A percentile compares a stretch with the other conserved stretches of the same genome.
phyloP scores from a whole-genome alignment of 2,888 invertebrate genomes.

The Balanococcus diminutus region DNA sequence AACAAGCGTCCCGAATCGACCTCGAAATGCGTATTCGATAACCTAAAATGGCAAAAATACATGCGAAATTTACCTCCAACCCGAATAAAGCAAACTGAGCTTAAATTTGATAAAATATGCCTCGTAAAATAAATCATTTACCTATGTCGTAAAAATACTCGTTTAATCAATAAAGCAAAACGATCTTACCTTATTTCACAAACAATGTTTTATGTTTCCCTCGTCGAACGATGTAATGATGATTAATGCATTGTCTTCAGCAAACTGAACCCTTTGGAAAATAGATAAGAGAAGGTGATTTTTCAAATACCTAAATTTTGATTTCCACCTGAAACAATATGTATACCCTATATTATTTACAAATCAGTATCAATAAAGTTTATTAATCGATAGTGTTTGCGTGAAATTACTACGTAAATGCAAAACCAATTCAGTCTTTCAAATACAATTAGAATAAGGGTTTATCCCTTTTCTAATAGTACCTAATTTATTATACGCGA shows the following conservation, averaged over 20 bases:
- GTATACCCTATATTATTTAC: neutral
- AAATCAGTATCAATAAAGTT: neutral
- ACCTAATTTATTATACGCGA: conserved; percentile 4
- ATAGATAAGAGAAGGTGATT: conserved; percentile 22
- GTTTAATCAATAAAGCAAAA: conserved; percentile 41
- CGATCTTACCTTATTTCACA: conserved; percentile 38
- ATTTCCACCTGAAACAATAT: conserved; percentile 28
- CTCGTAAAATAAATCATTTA: conserved; percentile 35
- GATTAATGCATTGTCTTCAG: conserved; percentile 34
- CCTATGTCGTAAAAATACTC: conserved; percentile 6
- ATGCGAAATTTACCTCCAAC: neutral
- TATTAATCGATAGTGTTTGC: neutral
- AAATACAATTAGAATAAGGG: neutral
- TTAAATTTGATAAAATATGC: neutral
- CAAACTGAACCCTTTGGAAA: conserved; percentile 14
- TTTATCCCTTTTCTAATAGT: neutral
- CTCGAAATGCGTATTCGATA: neutral
- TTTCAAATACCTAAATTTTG: conserved; percentile 15
- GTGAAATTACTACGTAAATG: neutral
- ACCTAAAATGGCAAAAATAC: neutral
- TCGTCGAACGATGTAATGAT: neutral
- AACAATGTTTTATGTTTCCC: conserved; percentile 32
- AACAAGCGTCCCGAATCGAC: neutral
- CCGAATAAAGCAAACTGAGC: neutral
- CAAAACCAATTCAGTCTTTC: neutral